Evolutionary conservation across 2,797 vertebrate genomes (phyloP).

Genomic region (Argyrosomus regius): DNA sequence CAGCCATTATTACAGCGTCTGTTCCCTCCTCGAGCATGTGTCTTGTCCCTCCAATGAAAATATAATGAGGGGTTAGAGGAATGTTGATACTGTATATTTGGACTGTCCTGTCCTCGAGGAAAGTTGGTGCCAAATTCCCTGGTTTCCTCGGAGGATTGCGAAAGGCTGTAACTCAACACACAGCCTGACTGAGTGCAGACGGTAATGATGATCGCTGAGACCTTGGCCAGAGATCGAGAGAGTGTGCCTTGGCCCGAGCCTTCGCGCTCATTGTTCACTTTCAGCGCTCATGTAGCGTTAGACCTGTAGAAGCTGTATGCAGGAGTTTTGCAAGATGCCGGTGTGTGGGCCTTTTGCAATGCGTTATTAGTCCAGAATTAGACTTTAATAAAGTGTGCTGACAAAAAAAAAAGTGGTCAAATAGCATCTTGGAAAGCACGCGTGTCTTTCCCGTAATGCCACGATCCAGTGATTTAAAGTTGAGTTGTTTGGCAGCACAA

Average conservation of each 20-base stretch:
- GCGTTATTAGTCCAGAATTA: constrained; percentile 51
- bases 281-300: constrained; percentile 36
- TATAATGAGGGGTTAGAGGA: constrained; percentile 65
- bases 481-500: constrained; percentile 31
- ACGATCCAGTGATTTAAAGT: constrained; percentile 31
- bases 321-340: constrained; percentile 54
- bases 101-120: constrained; percentile 70
- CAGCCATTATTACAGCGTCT: constrained; percentile 27
- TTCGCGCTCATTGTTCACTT: constrained; percentile 64
- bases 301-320: constrained; percentile 33
- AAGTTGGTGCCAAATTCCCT: constrained; percentile 72
- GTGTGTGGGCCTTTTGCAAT: constrained; percentile 40
- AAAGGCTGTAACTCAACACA: constrained; percentile 79
- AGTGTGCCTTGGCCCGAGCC: constrained; percentile 71
- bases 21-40: constrained; percentile 30
- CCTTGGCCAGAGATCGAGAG: constrained; percentile 72
- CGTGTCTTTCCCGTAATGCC: constrained; percentile 28
- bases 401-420: constrained; percentile 29
- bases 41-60: constrained; percentile 66
- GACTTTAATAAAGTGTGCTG: constrained; percentile 44
- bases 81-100: constrained; percentile 75
- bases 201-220: constrained; percentile 79
- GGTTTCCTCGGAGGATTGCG: constrained; percentile 77
- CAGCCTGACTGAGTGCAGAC: constrained; percentile 73
- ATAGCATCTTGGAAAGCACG: constrained; percentile 44